Evolutionary conservation across 2,113 vertebrate species (phyloP).

Genomic region (Clarias batrachus): DNA sequence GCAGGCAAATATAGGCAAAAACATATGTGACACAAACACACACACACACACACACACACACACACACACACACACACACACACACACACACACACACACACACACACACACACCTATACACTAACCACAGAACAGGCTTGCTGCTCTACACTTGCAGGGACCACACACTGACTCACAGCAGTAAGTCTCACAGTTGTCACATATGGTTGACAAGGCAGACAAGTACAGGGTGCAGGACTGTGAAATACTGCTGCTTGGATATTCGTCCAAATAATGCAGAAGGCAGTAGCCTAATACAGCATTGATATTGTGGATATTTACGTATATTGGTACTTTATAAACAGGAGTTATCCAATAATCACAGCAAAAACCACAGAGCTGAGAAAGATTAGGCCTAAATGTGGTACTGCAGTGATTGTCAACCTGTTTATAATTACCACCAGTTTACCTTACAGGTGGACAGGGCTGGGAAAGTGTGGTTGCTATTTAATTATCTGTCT

Average conservation of each 20-base stretch:
- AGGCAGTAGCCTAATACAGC: not conserved
- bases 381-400: not conserved
- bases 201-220: conserved; percentile 69
- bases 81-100: conserved; percentile 22
- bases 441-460: not conserved
- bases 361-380: conserved; percentile 10
- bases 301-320: not conserved
- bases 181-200: conserved; percentile 56
- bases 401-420: not conserved
- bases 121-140: conserved; percentile 66
- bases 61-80: not conserved
- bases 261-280: not conserved
- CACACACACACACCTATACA: conserved; percentile 51
- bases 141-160: conserved; percentile 69
- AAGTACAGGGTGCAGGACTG: conserved; percentile 53
- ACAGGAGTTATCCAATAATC: not conserved
- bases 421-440: not conserved
- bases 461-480: not conserved
- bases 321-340: not conserved
- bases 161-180: conserved; percentile 68
- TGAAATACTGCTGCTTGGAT: conserved; percentile 43
- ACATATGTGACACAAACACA: conserved; percentile 44
- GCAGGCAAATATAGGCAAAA: conserved; percentile 38
- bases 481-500: conserved; percentile 6
- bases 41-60: not conserved